These are phyloP conservation scores for Pyrrhia umbra DNA, from an alignment of 2,888 invertebrate species.

Conservation along the genomic window DNA sequence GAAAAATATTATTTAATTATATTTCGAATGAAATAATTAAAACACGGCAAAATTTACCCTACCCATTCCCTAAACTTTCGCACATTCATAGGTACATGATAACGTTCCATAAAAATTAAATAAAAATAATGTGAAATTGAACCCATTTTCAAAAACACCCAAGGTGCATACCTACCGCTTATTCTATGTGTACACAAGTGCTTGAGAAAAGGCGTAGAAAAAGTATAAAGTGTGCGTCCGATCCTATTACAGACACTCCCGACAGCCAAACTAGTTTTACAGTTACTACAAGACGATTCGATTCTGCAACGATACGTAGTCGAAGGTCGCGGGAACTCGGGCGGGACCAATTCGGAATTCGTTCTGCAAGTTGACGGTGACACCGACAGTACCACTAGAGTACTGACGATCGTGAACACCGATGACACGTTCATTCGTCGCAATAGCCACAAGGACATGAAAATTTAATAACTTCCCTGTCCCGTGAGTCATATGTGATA, in stretches of 20 bases:
- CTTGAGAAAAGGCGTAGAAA: conserved; percentile 79
- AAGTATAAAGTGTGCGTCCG: conserved; percentile 72
- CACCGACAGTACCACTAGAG: conserved; percentile 41
- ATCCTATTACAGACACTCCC: conserved; percentile 82
- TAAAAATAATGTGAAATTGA: conserved; percentile 65
- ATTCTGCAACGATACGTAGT: conserved; percentile 82
- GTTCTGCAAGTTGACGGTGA: conserved; percentile 71
- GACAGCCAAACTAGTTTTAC: conserved; percentile 86
- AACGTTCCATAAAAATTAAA: conserved; percentile 28
- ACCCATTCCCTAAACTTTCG: background rate
- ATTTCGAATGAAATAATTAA: too few species aligned
- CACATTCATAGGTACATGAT: background rate
- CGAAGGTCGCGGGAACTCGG: conserved; percentile 85
- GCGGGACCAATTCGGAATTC: conserved; percentile 80
- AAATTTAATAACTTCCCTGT: conserved; percentile 6
- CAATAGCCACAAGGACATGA: conserved; percentile 42
- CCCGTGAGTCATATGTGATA: too few species aligned
- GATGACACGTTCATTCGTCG: conserved; percentile 58
- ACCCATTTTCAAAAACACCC: conserved; percentile 59
- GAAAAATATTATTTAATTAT: too few species aligned
- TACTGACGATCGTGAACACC: conserved; percentile 45
- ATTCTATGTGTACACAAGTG: conserved; percentile 66
- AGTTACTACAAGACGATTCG: conserved; percentile 81
- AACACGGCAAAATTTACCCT: too few species aligned
- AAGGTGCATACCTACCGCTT: conserved; percentile 53